Evolutionary conservation across 2,797 vertebrate genomes (phyloP), one percentile per base, ranked within the genome.

Genomic region (Sebastiscus tertius): DNA sequence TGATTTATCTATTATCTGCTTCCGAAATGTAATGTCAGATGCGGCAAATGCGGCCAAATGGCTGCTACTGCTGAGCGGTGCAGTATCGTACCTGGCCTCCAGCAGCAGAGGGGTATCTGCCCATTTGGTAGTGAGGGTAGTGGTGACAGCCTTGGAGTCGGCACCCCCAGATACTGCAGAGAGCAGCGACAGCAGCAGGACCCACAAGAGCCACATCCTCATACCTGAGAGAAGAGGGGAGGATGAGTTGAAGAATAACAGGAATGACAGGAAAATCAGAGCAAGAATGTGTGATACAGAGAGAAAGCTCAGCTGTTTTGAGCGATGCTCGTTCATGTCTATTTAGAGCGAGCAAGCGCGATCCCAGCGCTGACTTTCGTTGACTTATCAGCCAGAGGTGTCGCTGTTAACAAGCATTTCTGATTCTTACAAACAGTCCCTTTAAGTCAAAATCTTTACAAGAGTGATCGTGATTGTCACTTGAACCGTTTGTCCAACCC

Each of bases 111-210:
- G 97, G 22, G 97, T 97, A n/a, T 98, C 97, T 74, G 94, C 66
- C 98, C 98, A 99, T 93, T 99, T 99, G 16, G 98, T 97, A 7
- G 96, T 97, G 5, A 99, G 96, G 31, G 97, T 97, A 46, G 97
- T 99, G 74, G 98, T 99, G 80, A 99, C 95, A 20, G 97, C 98
- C 93, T 99, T 99, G 24, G 97, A 99, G 93, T 97, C 97, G 8
- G 96, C 96, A 69, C 82, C 92, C 18, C 88, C 96, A 70, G 90
- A 92, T 8, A 93, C 94, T 12, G 81, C 84, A 68, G 93, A 94
- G 80, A 97, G 86, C 89, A 96, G 94, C 8, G 95, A 89, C 78
- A 95, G 91, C 92, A 96, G 89, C 79, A 96, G 59, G 39, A 89
- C 72, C 82, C 85, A 89, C 82, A 96, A 75, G 85, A 94, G 86